phyloP scores from a whole-genome alignment of 2,113 vertebrate species.

The Sardina pilchardus region DNA sequence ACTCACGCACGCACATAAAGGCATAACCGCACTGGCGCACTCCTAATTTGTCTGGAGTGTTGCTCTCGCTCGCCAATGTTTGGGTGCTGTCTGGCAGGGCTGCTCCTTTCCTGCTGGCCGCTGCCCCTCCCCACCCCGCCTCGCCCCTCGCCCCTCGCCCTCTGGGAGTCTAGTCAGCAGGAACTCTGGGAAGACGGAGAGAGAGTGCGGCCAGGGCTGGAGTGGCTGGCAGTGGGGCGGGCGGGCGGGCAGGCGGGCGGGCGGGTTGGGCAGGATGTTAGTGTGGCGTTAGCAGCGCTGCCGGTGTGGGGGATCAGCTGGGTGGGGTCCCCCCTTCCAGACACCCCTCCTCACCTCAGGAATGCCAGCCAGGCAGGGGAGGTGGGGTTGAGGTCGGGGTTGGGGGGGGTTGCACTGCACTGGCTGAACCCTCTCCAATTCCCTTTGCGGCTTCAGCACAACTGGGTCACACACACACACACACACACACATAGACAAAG shows the following conservation, averaged over 20 bases:
- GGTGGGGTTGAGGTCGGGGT: neutral
- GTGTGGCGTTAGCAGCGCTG: neutral
- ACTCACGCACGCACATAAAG: no score
- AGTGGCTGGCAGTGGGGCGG: slow-evolving; percentile 51
- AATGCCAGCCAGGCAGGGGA: slow-evolving; percentile 29
- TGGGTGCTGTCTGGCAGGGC: slow-evolving; percentile 51
- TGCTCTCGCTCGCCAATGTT: slow-evolving; percentile 44
- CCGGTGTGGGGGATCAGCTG: slow-evolving; percentile 18
- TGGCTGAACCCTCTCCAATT: neutral
- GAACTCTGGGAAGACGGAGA: slow-evolving; percentile 62
- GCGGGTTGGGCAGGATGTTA: neutral
- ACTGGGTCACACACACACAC: neutral
- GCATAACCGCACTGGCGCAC: neutral
- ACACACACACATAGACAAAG: slow-evolving; percentile 28
- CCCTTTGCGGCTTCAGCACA: neutral
- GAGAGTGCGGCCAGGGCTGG: slow-evolving; percentile 53
- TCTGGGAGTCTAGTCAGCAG: slow-evolving; percentile 61
- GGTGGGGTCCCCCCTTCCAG: slow-evolving; percentile 25
- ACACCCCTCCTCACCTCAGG: slow-evolving; percentile 30
- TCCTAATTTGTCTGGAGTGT: neutral
- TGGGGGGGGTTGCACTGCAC: neutral
- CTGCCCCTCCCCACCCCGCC: slow-evolving; percentile 31
- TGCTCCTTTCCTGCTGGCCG: slow-evolving; percentile 29
- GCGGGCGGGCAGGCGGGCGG: slow-evolving; percentile 57
- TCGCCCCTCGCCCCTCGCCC: neutral